These are phyloP conservation scores for Notodonta dromedarius DNA, from an alignment of 2,888 invertebrate genomes.

Conservation along the genomic window DNA sequence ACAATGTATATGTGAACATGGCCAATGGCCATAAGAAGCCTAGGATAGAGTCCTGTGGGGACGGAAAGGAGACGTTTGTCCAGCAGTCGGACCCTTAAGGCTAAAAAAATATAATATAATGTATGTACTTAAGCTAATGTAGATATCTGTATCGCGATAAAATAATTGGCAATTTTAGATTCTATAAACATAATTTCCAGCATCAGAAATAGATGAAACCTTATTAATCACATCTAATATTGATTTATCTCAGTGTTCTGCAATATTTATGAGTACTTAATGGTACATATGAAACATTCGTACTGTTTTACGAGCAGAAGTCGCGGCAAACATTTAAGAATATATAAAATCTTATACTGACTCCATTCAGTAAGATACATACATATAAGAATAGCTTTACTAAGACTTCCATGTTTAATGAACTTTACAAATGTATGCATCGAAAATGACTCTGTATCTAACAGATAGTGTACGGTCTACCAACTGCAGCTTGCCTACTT, in stretches of 20 bases:
- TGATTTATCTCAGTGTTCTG: background rate
- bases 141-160: too few species aligned
- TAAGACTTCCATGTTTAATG: background rate
- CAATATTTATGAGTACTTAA: constrained; percentile 1
- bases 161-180: background rate
- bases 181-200: background rate
- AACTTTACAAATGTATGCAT: background rate
- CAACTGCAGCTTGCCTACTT: too few species aligned
- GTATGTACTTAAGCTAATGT: too few species aligned
- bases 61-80: too few species aligned
- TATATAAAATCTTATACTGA: background rate
- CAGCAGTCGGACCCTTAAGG: too few species aligned
- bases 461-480: too few species aligned
- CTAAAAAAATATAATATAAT: too few species aligned
- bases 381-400: background rate
- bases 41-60: too few species aligned
- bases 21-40: too few species aligned
- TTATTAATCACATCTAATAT: constrained; percentile 1
- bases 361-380: background rate
- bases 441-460: too few species aligned
- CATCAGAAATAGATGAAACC: background rate
- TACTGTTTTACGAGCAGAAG: background rate
- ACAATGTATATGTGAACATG: too few species aligned
- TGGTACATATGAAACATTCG: background rate
- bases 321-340: background rate